Evolutionary conservation across 2,888 invertebrate species (phyloP).

Genomic region (Phyto melanocephala): DNA sequence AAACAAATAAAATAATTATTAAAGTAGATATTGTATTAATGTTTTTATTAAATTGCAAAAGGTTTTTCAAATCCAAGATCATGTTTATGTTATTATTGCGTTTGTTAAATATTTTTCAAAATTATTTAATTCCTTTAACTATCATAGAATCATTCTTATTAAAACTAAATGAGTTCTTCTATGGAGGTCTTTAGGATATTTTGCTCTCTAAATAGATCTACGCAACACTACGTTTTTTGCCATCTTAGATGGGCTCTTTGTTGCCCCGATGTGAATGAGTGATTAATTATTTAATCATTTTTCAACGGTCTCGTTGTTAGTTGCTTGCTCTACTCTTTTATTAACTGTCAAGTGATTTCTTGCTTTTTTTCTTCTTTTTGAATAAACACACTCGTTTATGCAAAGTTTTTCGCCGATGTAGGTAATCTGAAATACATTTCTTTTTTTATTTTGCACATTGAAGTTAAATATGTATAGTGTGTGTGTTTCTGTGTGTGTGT

Average conservation of each 20-base stretch:
- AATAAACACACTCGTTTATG: neutral
- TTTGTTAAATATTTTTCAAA: neutral
- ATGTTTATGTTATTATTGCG: neutral
- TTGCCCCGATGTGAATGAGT: slow-evolving; percentile 48
- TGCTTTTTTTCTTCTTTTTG: neutral
- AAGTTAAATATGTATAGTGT: slow-evolving; percentile 25
- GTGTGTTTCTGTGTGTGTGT: neutral
- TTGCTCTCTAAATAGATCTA: neutral
- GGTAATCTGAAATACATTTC: slow-evolving; percentile 46
- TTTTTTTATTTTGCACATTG: slow-evolving; percentile 6
- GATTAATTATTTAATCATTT: slow-evolving; percentile 65
- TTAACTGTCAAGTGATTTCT: slow-evolving; percentile 60
- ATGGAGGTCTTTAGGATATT: slow-evolving; percentile 45
- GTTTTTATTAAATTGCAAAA: neutral
- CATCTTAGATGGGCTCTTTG: slow-evolving; percentile 18
- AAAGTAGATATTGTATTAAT: too few species aligned
- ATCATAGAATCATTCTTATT: neutral
- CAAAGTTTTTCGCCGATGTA: slow-evolving; percentile 42
- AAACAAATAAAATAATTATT: too few species aligned
- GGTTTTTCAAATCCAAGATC: neutral
- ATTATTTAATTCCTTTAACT: slow-evolving; percentile 14
- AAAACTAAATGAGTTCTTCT: slow-evolving; percentile 39
- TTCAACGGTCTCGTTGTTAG: slow-evolving; percentile 45
- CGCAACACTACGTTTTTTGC: neutral
- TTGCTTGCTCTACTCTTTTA: slow-evolving; percentile 21